phyloP scores from a whole-genome alignment of 2,888 invertebrate genomes.

The Aspidiotus rigidus region DNA sequence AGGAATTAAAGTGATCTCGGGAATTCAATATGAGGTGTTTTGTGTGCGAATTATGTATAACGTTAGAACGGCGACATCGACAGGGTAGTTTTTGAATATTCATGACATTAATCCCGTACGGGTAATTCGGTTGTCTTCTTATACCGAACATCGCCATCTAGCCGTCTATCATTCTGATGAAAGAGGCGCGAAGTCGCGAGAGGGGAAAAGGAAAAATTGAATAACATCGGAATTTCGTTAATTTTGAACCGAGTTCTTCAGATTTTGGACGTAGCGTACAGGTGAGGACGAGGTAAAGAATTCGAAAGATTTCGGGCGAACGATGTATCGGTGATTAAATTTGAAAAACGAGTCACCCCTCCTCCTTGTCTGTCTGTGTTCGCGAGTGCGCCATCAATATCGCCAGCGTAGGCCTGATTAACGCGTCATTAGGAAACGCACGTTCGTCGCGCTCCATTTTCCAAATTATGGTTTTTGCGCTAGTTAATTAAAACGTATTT shows the following conservation, averaged over 20 bases:
- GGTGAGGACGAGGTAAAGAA: too few species aligned
- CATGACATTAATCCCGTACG: slow-evolving; percentile 31
- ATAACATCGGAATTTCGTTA: not conserved
- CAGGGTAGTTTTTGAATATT: slow-evolving; percentile 28
- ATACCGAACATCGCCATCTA: not conserved
- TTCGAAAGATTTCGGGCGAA: too few species aligned
- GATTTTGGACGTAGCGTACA: too few species aligned
- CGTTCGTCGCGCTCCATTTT: too few species aligned
- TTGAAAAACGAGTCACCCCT: too few species aligned
- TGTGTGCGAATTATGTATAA: slow-evolving; percentile 26
- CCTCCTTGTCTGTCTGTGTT: too few species aligned
- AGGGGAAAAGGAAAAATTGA: not conserved
- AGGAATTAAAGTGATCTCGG: slow-evolving; percentile 29
- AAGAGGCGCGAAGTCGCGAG: not conserved
- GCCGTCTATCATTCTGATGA: not conserved
- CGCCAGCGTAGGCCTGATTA: too few species aligned
- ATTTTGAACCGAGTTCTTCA: not conserved
- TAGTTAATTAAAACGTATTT: too few species aligned
- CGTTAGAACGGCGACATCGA: slow-evolving; percentile 3
- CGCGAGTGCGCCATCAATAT: too few species aligned
- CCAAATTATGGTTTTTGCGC: too few species aligned
- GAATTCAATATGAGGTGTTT: slow-evolving; percentile 34
- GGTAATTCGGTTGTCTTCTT: slow-evolving; percentile 26
- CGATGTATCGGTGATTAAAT: too few species aligned
- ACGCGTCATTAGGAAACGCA: too few species aligned